Evolutionary conservation across 2,888 invertebrate species (phyloP).

Genomic region (Sinhomidia bicolor): DNA sequence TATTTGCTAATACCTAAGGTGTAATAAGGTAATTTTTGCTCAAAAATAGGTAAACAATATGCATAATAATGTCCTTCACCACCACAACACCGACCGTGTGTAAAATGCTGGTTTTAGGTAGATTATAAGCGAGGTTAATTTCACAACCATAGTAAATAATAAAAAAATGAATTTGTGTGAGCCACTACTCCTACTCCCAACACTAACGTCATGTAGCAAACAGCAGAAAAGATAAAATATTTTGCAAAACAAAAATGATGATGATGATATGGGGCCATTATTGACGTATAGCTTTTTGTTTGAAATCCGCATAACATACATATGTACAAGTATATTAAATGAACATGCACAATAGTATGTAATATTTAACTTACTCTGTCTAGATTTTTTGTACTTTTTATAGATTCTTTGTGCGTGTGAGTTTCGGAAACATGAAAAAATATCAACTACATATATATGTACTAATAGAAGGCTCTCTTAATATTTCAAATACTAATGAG

Average conservation of each 20-base stretch:
- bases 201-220: background rate
- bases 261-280: background rate
- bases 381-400: no score
- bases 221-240: background rate
- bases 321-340: no score
- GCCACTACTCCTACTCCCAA: background rate
- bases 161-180: background rate
- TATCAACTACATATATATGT: no score
- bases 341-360: background rate
- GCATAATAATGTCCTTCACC: conserved; percentile 72
- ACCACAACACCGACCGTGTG: conserved; percentile 43
- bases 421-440: background rate
- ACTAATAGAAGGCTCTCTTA: background rate
- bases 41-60: background rate
- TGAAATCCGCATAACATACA: background rate
- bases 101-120: conserved; percentile 58
- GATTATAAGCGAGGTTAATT: conserved; percentile 74
- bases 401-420: background rate
- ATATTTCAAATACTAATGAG: no score
- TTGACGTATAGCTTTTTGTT: background rate
- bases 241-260: background rate
- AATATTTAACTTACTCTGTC: background rate
- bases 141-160: conserved; percentile 73
- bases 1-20: background rate
- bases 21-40: background rate